Conservation (phyloP, 2,113 vertebrate genomes). For the Macquaria australasica region DNA sequence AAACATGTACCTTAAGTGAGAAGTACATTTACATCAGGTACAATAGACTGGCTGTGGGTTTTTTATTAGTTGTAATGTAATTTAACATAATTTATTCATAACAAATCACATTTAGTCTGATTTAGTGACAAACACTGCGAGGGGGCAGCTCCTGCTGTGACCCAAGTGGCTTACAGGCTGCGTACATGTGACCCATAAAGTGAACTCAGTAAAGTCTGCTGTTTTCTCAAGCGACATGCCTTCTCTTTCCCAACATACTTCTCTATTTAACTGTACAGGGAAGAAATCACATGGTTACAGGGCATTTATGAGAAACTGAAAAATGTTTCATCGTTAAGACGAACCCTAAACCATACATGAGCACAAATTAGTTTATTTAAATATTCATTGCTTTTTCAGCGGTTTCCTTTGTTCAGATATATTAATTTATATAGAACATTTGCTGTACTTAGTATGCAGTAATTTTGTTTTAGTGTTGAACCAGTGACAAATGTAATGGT, state of each 20-base stretch:
- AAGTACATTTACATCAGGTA: neutral
- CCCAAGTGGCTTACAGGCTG: constrained; percentile 2
- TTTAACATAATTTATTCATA: constrained; percentile 34
- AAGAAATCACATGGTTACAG: neutral
- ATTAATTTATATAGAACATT: neutral
- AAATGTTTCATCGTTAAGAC: neutral
- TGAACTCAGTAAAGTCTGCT: neutral
- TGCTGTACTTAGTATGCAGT: neutral
- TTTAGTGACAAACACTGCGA: neutral
- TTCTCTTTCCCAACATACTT: neutral
- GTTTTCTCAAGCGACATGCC: neutral
- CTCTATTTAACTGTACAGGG: neutral
- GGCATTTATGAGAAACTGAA: constrained; percentile 3
- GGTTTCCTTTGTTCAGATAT: neutral
- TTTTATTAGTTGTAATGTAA: constrained; percentile 5
- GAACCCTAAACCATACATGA: neutral
- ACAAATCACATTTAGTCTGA: constrained; percentile 25
- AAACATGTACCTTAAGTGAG: constrained; percentile 17
- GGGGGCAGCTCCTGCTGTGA: constrained; percentile 18
- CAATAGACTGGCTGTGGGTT: neutral
- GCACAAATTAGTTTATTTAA: neutral
- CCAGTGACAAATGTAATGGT: too few relatives aligned
- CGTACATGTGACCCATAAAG: constrained; percentile 8
- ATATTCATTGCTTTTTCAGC: neutral
- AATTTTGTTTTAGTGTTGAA: too few relatives aligned